These are phyloP conservation scores for Epizoanthus ramosus DNA, from an alignment of 92 coral and sea anemone species.

Conservation along the genomic window DNA sequence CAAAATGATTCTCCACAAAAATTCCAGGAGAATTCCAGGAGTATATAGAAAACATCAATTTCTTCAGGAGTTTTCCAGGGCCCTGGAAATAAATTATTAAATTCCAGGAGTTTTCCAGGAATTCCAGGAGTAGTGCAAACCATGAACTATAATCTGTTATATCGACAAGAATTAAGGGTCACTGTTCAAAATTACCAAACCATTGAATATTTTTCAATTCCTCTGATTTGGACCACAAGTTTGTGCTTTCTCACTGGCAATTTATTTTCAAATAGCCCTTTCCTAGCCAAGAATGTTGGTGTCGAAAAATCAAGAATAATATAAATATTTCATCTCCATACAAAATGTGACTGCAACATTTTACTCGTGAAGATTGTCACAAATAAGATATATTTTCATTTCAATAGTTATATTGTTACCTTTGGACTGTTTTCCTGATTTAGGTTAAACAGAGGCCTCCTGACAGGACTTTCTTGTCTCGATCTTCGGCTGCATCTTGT, in stretches of 20 bases:
- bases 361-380: background rate
- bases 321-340: background rate
- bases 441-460: background rate
- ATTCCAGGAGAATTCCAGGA: no score
- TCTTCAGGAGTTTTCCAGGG: no score
- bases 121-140: no score
- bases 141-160: no score
- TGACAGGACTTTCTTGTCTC: conserved; percentile 2
- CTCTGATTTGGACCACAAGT: conserved; percentile 57
- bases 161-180: no score
- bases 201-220: no score
- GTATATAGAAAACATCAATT: no score
- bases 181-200: no score
- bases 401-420: background rate
- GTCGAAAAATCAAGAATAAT: conserved; percentile 10
- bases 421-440: background rate
- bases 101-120: no score
- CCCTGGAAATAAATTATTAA: no score
- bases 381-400: background rate
- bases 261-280: conserved; percentile 20
- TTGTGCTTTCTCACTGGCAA: conserved; percentile 61
- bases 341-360: background rate
- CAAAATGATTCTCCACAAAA: no score
- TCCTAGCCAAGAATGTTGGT: conserved; percentile 32
- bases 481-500: background rate